A percentile compares a stretch with the other conserved stretches of the same genome.
Evolutionary conservation across 2,113 vertebrate species (phyloP).

Genomic region (Bujurquina vittata): DNA sequence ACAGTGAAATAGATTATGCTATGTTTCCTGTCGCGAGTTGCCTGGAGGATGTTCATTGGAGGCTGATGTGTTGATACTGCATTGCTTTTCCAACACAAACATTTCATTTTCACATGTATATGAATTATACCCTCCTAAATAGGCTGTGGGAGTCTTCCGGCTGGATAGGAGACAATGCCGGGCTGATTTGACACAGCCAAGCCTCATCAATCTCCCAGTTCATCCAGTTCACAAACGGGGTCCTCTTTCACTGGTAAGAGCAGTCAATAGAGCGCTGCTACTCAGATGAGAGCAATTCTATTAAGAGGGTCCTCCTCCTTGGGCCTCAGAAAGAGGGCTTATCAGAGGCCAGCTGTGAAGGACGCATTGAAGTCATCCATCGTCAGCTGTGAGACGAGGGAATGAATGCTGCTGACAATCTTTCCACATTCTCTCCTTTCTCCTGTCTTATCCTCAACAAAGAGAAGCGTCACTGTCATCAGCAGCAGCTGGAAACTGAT

Average conservation of each 20-base stretch:
- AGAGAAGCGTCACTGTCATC: background rate
- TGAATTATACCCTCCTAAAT: constrained; percentile 59
- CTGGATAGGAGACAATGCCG: constrained; percentile 31
- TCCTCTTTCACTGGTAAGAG: constrained; percentile 63
- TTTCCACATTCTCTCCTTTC: constrained; percentile 17
- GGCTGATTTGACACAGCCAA: constrained; percentile 41
- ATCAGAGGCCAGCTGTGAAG: constrained; percentile 57
- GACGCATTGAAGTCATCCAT: constrained; percentile 52
- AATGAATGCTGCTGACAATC: constrained; percentile 29
- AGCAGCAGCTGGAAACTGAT: background rate
- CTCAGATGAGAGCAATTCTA: constrained; percentile 70
- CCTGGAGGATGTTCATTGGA: constrained; percentile 30
- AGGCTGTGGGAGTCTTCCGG: constrained; percentile 38
- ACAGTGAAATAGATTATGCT: constrained; percentile 24
- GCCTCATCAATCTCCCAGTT: constrained; percentile 74
- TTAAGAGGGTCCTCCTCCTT: constrained; percentile 60
- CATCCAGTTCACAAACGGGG: constrained; percentile 69
- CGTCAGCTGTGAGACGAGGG: constrained; percentile 16
- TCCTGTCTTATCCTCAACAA: constrained; percentile 12
- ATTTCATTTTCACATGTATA: constrained; percentile 59
- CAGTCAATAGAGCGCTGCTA: constrained; percentile 64
- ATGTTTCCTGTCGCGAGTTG: constrained; percentile 42
- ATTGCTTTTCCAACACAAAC: constrained; percentile 37
- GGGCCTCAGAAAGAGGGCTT: constrained; percentile 50
- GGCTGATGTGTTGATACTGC: constrained; percentile 46